Base-by-base conservation (phyloP, 1,140 invertebrate species). In the Goniozus legneri region DNA sequence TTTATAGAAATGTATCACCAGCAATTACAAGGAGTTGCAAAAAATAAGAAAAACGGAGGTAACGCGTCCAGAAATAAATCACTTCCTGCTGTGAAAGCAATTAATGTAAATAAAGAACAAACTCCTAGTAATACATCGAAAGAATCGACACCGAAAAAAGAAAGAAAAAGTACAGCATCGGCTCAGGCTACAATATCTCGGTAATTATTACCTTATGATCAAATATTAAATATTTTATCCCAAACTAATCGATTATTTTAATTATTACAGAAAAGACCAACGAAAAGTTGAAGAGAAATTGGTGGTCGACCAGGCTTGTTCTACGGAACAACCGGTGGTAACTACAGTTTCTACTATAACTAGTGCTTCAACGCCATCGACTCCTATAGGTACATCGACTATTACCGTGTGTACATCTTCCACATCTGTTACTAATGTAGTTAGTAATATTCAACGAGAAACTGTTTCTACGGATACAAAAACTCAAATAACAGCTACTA, bases 1-100 rank as follows among this genome's bases (percentile, higher is more conserved):
- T 47, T 61, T 53, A 4, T 18, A 74, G 73, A 76, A 65, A 75
- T 75, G 71, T 75, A 67, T 52, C 86, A 88, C 65, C 81, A 83
- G 50, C 82, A 84, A 51, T 71, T 80, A n/a, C 81, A 82, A 69
- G 79, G 79, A 2, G 76, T 82, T 41, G 77, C 78, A 39, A 78
- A 80, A 53, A 78, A 73, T 44, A 74, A 77, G 34, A 80, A 83
- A 51, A 78, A 78, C 48, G 64, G 57, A 18, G 62, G 69, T 3
- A 71, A 58, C 50, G 56, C 71, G 8, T 72, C 71, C 0, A 60
- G 73, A n/a, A 74, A 65, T 30, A 75, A 76, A 52, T 35, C 61
- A 12, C 68, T 70, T 14, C 52, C 63, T 8, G 49, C 58, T 1
- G 44, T 56, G 2, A 76, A 76, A 39, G 47, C 60, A 12, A 12